Base-by-base conservation (phyloP, 2,797 vertebrate species). In the Alectoris magna region DNA sequence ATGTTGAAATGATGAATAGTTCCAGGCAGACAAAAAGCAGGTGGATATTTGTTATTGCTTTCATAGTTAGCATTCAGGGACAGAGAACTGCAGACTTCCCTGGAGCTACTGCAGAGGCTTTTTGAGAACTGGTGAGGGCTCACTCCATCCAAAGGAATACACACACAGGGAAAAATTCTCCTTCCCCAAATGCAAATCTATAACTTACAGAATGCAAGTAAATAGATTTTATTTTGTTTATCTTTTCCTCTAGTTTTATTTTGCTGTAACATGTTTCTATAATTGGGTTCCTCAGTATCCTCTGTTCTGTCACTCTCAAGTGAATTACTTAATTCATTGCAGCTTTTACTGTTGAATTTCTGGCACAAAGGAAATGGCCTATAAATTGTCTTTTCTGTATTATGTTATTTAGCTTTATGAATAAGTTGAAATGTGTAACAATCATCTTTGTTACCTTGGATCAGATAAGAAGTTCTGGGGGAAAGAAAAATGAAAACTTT, bases 391-490 rank as follows among this genome's bases (percentile, higher is more conserved):
- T 91, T 81, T 80, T 84, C 49, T 83, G 14, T 83, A 13, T 76
- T 78, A 22, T 17, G 17, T 67, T 91, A 67, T 79, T 91, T 93
- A 93, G 69, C 31, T 93, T 85, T 86, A 58, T 70, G 79, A 83
- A 75, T 80, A 84, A 84, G 3, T 68, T 67, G 63, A 93, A 92
- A 78, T n/a, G 21, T 92, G 7, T 48, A 86, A 84, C n/a, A 14
- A 70, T 76, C 22, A 14, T 91, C 67, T 84, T 80, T 83, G 27
- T 24, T 69, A 49, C 9, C 5, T 22, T 31, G 70, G 39, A 80
- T 85, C 9, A 87, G 81, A 87, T 62, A 41, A 90, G 41, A 29
- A 78, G 58, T 43, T 83, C 24, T 72, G 16, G 46, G 16, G 85
- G 60, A 86, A 84, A 84, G 34, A 88, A 76, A 34, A 60, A 5